Percentiles rank a stretch among this genome's conserved stretches.
phyloP scores from a whole-genome alignment of 2,797 vertebrate genomes.

The Notolabrus celidotus region DNA sequence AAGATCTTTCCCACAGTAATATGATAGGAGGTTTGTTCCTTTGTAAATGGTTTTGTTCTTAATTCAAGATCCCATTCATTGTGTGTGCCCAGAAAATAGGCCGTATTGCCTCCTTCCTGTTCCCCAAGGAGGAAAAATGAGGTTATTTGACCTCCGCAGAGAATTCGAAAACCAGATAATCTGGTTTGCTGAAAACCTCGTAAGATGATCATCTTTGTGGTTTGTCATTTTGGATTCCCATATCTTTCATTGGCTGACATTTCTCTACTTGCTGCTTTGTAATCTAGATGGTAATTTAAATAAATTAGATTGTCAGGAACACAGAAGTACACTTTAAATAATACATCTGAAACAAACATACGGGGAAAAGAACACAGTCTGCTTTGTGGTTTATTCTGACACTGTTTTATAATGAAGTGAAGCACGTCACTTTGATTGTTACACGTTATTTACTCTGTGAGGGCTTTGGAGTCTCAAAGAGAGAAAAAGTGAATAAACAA shows the following conservation, averaged over 20 bases:
- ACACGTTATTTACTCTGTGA: background rate
- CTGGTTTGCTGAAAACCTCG: conserved; percentile 36
- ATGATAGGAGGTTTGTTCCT: conserved; percentile 6
- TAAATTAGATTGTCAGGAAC: background rate
- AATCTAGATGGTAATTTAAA: background rate
- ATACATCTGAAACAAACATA: background rate
- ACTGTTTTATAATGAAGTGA: background rate
- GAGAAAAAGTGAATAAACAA: too few relatives aligned
- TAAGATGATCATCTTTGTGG: conserved; percentile 15
- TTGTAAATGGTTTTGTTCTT: conserved; percentile 25
- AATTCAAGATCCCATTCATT: conserved; percentile 31
- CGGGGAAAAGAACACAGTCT: background rate
- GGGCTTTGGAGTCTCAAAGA: too few relatives aligned
- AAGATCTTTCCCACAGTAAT: conserved; percentile 35
- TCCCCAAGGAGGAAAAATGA: conserved; percentile 48
- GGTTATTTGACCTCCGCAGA: conserved; percentile 55
- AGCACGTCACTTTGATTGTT: conserved; percentile 1
- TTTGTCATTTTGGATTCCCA: conserved; percentile 4
- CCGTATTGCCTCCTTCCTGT: conserved; percentile 43
- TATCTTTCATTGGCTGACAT: background rate
- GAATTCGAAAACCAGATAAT: conserved; percentile 55
- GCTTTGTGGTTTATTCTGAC: background rate
- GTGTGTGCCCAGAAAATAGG: conserved; percentile 52
- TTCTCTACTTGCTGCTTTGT: background rate
- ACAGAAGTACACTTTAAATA: conserved; percentile 15